Conservation (phyloP, 2,113 vertebrate species). For the Phyllostomus hastatus region DNA sequence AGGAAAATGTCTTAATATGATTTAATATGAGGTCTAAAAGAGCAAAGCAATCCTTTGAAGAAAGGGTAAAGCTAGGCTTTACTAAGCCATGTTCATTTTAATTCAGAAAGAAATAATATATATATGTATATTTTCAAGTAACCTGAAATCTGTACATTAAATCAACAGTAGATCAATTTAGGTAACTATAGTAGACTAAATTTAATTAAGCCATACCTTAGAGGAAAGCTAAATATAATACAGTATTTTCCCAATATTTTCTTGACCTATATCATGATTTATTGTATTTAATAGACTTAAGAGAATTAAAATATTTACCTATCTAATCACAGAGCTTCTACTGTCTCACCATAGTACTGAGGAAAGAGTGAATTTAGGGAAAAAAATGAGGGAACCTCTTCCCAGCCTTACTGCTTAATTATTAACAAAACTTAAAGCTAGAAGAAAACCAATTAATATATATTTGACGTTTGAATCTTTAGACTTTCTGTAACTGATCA, state of each 20-base stretch:
- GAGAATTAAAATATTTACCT: neutral
- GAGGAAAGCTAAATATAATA: neutral
- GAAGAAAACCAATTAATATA: neutral
- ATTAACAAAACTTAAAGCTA: neutral
- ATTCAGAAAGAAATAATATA: neutral
- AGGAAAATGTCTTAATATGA: neutral
- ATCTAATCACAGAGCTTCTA: neutral
- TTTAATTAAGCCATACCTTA: neutral
- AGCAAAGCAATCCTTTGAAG: neutral
- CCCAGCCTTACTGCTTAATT: neutral
- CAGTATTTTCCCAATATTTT: neutral
- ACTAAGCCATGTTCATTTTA: neutral
- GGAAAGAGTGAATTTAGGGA: neutral
- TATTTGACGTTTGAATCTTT: neutral
- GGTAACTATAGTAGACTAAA: neutral
- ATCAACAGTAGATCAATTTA: neutral
- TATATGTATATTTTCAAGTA: neutral
- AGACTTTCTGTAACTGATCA: neutral
- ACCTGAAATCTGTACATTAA: neutral
- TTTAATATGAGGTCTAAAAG: neutral
- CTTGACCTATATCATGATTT: neutral
- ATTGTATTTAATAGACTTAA: neutral
- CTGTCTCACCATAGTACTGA: neutral
- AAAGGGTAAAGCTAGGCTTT: neutral
- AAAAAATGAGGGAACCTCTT: neutral